Evolutionary conservation across 2,797 vertebrate genomes (phyloP).

Genomic region (Mus minutoides): DNA sequence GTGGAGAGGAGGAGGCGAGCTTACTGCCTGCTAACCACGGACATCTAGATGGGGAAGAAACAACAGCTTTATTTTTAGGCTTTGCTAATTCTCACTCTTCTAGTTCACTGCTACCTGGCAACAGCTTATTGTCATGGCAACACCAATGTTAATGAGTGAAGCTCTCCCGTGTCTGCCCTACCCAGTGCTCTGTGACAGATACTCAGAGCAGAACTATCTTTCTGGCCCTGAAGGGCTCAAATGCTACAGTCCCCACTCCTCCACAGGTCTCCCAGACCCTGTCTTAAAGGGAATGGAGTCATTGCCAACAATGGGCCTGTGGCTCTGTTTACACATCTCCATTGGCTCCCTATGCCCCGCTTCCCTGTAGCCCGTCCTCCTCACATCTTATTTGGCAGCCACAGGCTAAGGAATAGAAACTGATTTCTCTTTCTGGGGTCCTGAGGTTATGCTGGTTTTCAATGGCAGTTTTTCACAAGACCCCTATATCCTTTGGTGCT

Average conservation of each 20-base stretch:
- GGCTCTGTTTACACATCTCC: not conserved
- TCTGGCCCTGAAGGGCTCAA: slow-evolving; percentile 47
- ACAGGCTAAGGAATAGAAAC: not conserved
- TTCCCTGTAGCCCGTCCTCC: not conserved
- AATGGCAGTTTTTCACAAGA: not conserved
- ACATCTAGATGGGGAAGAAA: slow-evolving; percentile 78
- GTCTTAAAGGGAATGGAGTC: not conserved
- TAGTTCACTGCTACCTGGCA: slow-evolving; percentile 89
- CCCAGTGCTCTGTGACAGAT: slow-evolving; percentile 76
- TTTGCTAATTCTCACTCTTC: slow-evolving; percentile 88
- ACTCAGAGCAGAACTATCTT: slow-evolving; percentile 58
- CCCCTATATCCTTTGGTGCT: not conserved
- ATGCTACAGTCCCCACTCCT: not conserved
- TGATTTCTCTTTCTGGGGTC: not conserved
- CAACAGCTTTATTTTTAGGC: slow-evolving; percentile 90
- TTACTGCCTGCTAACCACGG: slow-evolving; percentile 82
- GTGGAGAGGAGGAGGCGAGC: slow-evolving; percentile 60
- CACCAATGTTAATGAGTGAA: slow-evolving; percentile 82
- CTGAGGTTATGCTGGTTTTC: not conserved
- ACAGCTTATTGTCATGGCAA: slow-evolving; percentile 89
- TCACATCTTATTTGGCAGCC: not conserved
- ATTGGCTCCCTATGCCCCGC: not conserved
- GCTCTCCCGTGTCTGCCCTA: slow-evolving; percentile 78
- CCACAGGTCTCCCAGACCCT: not conserved
- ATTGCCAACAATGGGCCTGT: fast-evolving